Evolutionary conservation across 2,113 vertebrate species (phyloP), one percentile per base, ranked within the genome.

Genomic region (Pelodiscus sinensis): DNA sequence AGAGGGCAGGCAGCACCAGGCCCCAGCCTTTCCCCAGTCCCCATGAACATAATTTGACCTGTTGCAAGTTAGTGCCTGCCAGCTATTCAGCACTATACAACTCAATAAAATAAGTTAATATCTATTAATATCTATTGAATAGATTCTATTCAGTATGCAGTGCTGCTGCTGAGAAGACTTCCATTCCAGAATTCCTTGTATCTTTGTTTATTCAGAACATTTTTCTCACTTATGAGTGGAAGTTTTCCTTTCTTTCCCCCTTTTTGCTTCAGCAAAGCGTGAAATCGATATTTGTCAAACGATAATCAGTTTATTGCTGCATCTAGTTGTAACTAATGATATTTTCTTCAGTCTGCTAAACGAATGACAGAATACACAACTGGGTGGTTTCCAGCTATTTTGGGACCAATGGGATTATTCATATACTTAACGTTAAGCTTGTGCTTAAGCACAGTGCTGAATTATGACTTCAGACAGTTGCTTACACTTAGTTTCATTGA

Each of bases 281-380:
- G 54, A 94, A 96, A 94, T 94, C n/a, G 79, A 71, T 90, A 75
- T 90, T 95, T 86, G 22, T 91, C 90, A 58, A 62, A 94, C 94
- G 57, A 71, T 81, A 93, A 95, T 93, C 81, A 85, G 54, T 51
- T 92, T 1, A 0, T 65, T 96, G 60, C 24, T 95, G 25, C 68
- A 79, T 88, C 86, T 94, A 31, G 31, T 83, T 14, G 14, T 91
- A 91, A 81, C 44, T 55, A 89, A 92, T 86, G 78, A 9, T 68
- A 86, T 88, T 92, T 94, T 83, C 79, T 81, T 88, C 83, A 81
- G 81, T 54, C 57, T 77, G 82, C 52, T 75, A 54, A 38, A 79
- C 82, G 94, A 65, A 60, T 92, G 50, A n/a, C 35, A 3, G 92
- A 55, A 71, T 24, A 2, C 8, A 3, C 77, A 92, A 89, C 50